phyloP scores from a whole-genome alignment of 53 echinoderm and acorn worm genomes.

The Echinarachnius parma region DNA sequence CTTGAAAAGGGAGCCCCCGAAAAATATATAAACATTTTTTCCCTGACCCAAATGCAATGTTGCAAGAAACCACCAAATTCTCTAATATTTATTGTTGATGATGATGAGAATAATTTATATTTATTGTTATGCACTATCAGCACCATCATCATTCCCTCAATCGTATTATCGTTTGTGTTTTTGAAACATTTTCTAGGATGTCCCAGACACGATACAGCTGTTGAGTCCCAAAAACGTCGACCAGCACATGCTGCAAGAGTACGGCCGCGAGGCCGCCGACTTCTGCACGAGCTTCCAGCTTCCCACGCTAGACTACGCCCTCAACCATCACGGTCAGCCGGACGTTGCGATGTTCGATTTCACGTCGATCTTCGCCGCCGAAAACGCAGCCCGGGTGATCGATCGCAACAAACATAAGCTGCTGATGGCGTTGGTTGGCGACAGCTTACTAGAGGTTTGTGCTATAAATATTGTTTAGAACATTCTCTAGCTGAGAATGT shows the following conservation, averaged over 20 bases:
- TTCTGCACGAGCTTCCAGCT: slow-evolving; percentile 92
- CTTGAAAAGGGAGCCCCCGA: too few species aligned
- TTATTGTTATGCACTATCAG: too few species aligned
- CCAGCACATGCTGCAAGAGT: slow-evolving; percentile 68
- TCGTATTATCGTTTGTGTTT: not conserved
- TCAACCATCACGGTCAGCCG: slow-evolving; percentile 92
- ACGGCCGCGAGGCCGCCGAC: slow-evolving; percentile 86
- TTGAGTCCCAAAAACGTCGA: slow-evolving; percentile 68
- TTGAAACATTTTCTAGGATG: too few species aligned
- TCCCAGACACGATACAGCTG: slow-evolving; percentile 68
- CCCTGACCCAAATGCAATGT: too few species aligned
- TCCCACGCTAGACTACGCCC: slow-evolving; percentile 86
- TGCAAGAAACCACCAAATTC: too few species aligned
- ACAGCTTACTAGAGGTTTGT: slow-evolving; percentile 89
- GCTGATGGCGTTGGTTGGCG: slow-evolving; percentile 77
- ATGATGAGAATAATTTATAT: too few species aligned
- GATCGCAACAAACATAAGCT: slow-evolving; percentile 76
- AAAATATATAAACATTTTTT: too few species aligned
- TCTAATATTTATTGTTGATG: too few species aligned
- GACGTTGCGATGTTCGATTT: slow-evolving; percentile 99
- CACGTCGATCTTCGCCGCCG: slow-evolving; percentile 85
- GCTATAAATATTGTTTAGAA: too few species aligned
- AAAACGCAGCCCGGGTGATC: slow-evolving; percentile 77
- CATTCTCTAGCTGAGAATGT: too few species aligned
- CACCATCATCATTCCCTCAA: not conserved